Base-by-base conservation (phyloP, 2,113 vertebrate genomes). In the Boleophthalmus pectinirostris region DNA sequence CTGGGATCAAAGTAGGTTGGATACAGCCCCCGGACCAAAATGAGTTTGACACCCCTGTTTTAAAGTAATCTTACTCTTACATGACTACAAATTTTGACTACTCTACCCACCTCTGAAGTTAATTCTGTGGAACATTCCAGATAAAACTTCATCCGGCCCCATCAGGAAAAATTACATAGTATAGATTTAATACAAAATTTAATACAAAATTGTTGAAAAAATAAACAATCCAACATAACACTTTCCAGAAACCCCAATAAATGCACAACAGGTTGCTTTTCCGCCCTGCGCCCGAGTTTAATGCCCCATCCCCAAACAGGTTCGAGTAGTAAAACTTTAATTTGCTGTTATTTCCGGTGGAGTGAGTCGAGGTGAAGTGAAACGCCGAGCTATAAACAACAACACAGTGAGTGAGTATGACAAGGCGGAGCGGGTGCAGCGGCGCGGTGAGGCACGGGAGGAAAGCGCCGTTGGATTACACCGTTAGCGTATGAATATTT, bases 401-500 rank as follows among this genome's bases (percentile, higher is more conserved):
- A 83, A 88, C 57, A 70, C 71, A 38, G 14, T 0, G 66, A 73
- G 75, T 49, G 25, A 68, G 63, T 69, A 51, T 20, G 46, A 68
- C 81, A 16, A 18, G 15, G 18, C 54, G 35, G 66, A 73, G 21
- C 64, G 65, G 29, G 54, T 79, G 78, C 38, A 38, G 58, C 29
- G 65, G 45, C 49, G 57, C 15, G 16, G 14, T 16, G 49, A 21
- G 70, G 45, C 81, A 3, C 45, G 13, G 1, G 66, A 74, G 68
- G 71, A 71, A 79, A 74, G 75, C 82, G 70, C 70, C 75, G 75
- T 81, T 70, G 78, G 89, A 88, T 74, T 84, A 79, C 79, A 79
- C 67, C 72, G 67, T 23, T 68, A 75, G 66, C 74, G n/a, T 75
- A 89, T 89, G 82, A 89, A 92, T 90, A 91, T 88, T 90, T 90